phyloP scores from a whole-genome alignment of 2,888 invertebrate species.

The Sycophila texana region DNA sequence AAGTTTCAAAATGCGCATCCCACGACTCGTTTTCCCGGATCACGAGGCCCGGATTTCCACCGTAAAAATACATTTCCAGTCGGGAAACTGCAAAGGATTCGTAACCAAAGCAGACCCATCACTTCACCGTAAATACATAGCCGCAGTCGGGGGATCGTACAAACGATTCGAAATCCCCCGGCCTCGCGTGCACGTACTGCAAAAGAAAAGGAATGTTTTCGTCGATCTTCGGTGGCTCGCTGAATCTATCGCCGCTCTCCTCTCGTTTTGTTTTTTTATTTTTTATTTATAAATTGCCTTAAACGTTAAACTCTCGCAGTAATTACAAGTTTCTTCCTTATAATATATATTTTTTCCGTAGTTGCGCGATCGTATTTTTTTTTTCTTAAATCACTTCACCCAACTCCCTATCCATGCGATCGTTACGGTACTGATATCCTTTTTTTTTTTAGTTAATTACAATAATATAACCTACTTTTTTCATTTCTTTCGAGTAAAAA shows the following conservation, averaged over 20 bases:
- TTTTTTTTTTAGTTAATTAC: constrained; percentile 29
- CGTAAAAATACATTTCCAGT: no score
- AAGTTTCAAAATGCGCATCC: no score
- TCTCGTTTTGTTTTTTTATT: no score
- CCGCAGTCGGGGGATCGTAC: no score
- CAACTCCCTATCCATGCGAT: constrained; percentile 5
- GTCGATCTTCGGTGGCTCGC: background rate
- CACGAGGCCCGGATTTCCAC: background rate
- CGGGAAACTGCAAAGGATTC: no score
- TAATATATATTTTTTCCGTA: constrained; percentile 22
- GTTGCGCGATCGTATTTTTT: constrained; percentile 5
- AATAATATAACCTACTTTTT: constrained; percentile 47
- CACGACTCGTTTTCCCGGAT: background rate
- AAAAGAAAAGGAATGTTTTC: constrained; percentile 17
- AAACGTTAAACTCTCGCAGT: constrained; percentile 55
- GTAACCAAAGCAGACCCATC: no score
- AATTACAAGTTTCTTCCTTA: constrained; percentile 49
- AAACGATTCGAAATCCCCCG: background rate
- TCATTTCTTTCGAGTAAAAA: constrained; percentile 66
- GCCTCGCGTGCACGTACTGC: constrained; percentile 3
- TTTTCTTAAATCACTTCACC: background rate
- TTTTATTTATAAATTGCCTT: constrained; percentile 64
- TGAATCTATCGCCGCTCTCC: constrained; percentile 53
- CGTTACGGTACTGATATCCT: constrained; percentile 46
- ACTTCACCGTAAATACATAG: no score